phyloP scores from a whole-genome alignment of 1,140 invertebrate species.

The Plutomurus gul region DNA sequence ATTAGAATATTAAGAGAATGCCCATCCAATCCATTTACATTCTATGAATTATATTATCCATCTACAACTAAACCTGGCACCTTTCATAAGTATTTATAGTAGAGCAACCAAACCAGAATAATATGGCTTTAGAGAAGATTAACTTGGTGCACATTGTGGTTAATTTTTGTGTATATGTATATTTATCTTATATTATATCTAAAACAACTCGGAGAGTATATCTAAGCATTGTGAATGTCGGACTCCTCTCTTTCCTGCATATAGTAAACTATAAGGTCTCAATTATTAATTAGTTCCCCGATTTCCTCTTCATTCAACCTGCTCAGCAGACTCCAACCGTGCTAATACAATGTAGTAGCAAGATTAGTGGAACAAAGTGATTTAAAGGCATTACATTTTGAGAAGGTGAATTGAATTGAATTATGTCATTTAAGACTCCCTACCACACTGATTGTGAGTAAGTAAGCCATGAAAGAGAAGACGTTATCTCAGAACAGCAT shows the following conservation, averaged over 20 bases:
- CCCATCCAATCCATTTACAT: neutral
- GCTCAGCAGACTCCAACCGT: neutral
- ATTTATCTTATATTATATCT: too few relatives aligned
- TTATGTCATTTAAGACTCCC: neutral
- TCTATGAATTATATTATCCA: neutral
- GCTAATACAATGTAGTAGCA: neutral
- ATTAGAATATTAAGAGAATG: neutral
- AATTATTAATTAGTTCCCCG: constrained; percentile 49
- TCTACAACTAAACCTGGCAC: too few relatives aligned
- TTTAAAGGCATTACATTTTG: constrained; percentile 26
- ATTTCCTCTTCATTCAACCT: constrained; percentile 36
- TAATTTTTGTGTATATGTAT: too few relatives aligned
- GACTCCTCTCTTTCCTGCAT: neutral
- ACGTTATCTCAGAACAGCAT: too few relatives aligned
- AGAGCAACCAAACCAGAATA: too few relatives aligned
- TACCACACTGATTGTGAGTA: neutral
- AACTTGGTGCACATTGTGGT: too few relatives aligned
- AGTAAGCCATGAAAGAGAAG: too few relatives aligned
- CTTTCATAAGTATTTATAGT: too few relatives aligned
- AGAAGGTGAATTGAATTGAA: neutral
- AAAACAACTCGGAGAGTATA: too few relatives aligned
- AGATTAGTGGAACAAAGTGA: constrained; percentile 37
- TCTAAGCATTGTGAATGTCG: constrained; percentile 6
- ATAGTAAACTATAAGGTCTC: neutral
- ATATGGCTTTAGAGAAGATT: too few relatives aligned